Evolutionary conservation across 2,888 invertebrate genomes (phyloP).

Genomic region (Mythimna vitellina): DNA sequence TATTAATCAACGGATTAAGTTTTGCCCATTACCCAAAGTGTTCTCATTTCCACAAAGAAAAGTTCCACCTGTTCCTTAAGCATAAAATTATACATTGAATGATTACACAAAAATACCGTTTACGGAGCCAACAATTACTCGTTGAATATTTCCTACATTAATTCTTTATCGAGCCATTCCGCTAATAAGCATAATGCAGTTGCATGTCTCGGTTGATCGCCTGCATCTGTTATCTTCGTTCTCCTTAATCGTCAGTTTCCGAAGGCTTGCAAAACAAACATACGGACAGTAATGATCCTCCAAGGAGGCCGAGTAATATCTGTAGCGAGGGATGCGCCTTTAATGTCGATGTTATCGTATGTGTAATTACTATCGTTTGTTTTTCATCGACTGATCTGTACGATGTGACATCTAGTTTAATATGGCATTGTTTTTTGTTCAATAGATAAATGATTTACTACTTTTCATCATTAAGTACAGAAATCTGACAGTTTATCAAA

Average conservation of each 20-base stretch:
- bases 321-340: constrained; percentile 38
- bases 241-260: constrained; percentile 79
- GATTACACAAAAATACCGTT: constrained; percentile 53
- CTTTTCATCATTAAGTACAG: too few relatives aligned
- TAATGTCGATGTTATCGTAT: constrained; percentile 28
- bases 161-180: constrained; percentile 66
- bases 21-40: not conserved
- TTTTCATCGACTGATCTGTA: not conserved
- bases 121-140: constrained; percentile 47
- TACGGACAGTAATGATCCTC: constrained; percentile 75
- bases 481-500: not conserved
- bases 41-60: constrained; percentile 10
- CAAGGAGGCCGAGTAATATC: constrained; percentile 69
- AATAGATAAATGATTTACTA: not conserved
- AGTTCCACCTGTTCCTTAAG: constrained; percentile 28
- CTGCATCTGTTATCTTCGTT: constrained; percentile 70
- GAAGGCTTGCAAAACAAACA: constrained; percentile 83
- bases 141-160: constrained; percentile 58
- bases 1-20: not conserved
- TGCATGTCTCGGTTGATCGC: constrained; percentile 67
- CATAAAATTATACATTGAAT: constrained; percentile 46
- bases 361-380: constrained; percentile 5
- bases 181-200: constrained; percentile 68
- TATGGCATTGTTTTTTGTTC: not conserved
- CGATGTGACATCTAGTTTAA: not conserved